A percentile compares a stretch with the other conserved stretches of the same genome.
Conservation (phyloP, 2,797 vertebrate species). For the Tachyglossus aculeatus region DNA sequence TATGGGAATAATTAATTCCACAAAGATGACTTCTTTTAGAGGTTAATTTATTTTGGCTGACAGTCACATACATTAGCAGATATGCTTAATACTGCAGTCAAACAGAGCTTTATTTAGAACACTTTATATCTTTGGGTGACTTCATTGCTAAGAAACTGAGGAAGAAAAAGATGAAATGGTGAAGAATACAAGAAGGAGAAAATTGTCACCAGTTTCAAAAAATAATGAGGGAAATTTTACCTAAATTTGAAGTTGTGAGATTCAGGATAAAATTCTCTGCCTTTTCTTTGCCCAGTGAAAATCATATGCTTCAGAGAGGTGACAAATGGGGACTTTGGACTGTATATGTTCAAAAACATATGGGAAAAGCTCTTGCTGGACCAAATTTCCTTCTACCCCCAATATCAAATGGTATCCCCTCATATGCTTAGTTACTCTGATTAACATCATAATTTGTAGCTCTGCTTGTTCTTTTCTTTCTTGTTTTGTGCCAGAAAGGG, state of each 20-base stretch:
- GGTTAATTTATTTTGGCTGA: conserved; percentile 75
- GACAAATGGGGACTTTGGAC: background rate
- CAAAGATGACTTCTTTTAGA: conserved; percentile 67
- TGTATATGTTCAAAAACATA: background rate
- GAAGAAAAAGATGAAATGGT: conserved; percentile 42
- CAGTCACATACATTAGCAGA: conserved; percentile 67
- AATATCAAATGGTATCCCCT: no score
- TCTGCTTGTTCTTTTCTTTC: no score
- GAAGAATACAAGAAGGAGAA: background rate
- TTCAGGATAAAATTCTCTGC: background rate
- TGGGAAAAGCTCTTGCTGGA: background rate
- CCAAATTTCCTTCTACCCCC: no score
- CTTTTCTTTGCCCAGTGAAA: background rate
- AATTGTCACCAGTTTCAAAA: background rate
- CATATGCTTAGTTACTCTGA: no score
- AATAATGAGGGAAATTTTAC: background rate
- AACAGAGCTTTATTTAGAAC: conserved; percentile 72
- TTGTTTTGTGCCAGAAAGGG: no score
- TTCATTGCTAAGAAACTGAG: conserved; percentile 61
- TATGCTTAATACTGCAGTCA: conserved; percentile 55
- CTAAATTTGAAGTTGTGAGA: background rate
- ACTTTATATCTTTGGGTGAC: conserved; percentile 71
- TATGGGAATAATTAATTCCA: conserved; percentile 68
- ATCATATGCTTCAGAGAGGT: conserved; percentile 7
- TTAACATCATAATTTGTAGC: no score